Evolutionary conservation across 2,113 vertebrate species (phyloP), one percentile per base, ranked within the genome.

Genomic region (Lepidothrix coronata): DNA sequence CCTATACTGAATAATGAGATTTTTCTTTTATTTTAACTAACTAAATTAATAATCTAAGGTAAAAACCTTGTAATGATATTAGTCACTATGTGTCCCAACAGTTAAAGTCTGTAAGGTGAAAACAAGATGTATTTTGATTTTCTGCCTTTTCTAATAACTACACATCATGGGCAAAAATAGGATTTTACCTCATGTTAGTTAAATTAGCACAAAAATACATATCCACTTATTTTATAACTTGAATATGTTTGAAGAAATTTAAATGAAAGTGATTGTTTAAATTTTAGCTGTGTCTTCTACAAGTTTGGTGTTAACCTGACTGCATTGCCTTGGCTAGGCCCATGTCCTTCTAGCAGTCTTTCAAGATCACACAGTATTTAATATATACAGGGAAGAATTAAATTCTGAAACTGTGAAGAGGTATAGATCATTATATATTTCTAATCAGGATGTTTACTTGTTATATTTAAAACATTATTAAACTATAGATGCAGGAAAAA

Each of bases 281-380:
- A 41, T 78, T 96, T 92, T 66, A 89, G 2, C 7, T 71, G 27
- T 57, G 5, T 70, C 37, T 91, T 76, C 25, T 25, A 9, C 0
- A 5, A 65, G 13, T 68, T 65, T 72, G 6, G 3, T 61, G 12
- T 14, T 52, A 52, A 51, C 7, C 2, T 72, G 8, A 41, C 5
- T 75, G 11, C 51, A 75, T 43, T 0, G 0, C 4, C 27, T 35
- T 11, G 8, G 28, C 18, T 52, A 55, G 16, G 2, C 54, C 20
- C 55, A 8, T 63, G 68, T 73, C 49, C n/a, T 87, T 77, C 46
- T 27, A 63, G 10, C 19, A 74, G 19, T 55, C 78, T 79, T 91
- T 85, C 57, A 91, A 58, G 52, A 55, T 71, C 65, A 71, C 15
- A 8, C 46, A 54, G 11, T 46, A 11, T 66, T 92, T 67, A 85